Conservation (phyloP, 2,888 invertebrate genomes). For the Sisyra nigra region DNA sequence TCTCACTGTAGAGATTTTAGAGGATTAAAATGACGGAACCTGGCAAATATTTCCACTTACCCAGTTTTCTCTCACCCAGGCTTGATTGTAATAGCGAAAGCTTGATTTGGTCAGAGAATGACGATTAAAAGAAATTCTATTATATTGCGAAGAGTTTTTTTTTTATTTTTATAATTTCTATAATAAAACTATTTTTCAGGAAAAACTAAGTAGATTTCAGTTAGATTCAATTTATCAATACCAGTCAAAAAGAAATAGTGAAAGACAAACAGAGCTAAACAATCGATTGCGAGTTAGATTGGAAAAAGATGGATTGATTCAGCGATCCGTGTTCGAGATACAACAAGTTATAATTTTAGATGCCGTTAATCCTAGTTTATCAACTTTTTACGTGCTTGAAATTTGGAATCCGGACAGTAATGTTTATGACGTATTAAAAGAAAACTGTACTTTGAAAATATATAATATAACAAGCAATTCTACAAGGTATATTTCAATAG, state of each 20-base stretch:
- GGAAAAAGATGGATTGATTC: constrained; percentile 1
- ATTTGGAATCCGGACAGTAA: constrained; percentile 57
- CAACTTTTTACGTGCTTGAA: constrained; percentile 32
- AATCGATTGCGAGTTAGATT: constrained; percentile 13
- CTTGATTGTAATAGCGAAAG: too few relatives aligned
- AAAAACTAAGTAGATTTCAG: constrained; percentile 30
- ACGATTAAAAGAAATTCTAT: constrained; percentile 2
- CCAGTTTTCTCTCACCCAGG: too few relatives aligned
- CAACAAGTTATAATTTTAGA: constrained; percentile 30
- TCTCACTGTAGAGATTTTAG: too few relatives aligned
- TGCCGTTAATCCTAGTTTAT: constrained; percentile 17
- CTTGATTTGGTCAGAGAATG: too few relatives aligned
- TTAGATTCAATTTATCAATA: constrained; percentile 26
- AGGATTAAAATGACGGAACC: too few relatives aligned
- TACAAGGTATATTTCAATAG: constrained; percentile 13
- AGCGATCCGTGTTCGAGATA: constrained; percentile 24
- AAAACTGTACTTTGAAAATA: constrained; percentile 42
- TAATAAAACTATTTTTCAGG: constrained; percentile 21
- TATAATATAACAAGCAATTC: constrained; percentile 38
- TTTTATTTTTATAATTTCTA: background rate
- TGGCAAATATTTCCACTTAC: too few relatives aligned
- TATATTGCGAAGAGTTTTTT: constrained; percentile 5
- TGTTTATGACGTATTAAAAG: constrained; percentile 37
- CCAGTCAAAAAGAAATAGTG: constrained; percentile 21
- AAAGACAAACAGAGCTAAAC: constrained; percentile 15